Evolutionary conservation across 1,140 invertebrate genomes (phyloP).

Genomic region (Drosophila guanche): DNA sequence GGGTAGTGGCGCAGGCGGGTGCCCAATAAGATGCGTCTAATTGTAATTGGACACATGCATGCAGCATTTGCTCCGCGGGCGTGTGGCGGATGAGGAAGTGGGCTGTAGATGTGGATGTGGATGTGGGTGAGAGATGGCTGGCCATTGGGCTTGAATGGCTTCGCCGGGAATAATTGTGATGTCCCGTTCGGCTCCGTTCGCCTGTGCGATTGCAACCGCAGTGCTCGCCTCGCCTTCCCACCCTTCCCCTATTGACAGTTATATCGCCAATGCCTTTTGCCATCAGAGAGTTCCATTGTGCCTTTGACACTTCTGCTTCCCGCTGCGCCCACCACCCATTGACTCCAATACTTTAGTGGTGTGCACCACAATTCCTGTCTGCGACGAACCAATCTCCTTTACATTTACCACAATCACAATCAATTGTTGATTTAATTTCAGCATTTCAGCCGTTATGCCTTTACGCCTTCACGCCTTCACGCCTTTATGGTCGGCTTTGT

Average conservation of each 20-base stretch:
- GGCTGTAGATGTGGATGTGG: background rate
- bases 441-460: too few species aligned
- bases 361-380: too few species aligned
- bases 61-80: background rate
- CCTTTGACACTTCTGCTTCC: too few species aligned
- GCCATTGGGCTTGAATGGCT: slow-evolving; percentile 34
- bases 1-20: background rate
- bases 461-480: too few species aligned
- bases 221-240: background rate
- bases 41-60: slow-evolving; percentile 55
- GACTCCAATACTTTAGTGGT: too few species aligned
- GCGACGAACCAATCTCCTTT: too few species aligned
- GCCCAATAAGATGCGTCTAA: slow-evolving; percentile 36
- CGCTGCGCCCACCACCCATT: too few species aligned
- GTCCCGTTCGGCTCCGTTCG: background rate
- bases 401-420: too few species aligned
- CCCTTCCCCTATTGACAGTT: too few species aligned
- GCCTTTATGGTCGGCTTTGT: too few species aligned
- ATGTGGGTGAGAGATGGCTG: background rate
- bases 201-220: slow-evolving; percentile 7
- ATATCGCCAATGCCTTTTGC: background rate
- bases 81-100: background rate
- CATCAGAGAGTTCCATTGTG: background rate
- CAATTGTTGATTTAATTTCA: too few species aligned
- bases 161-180: slow-evolving; percentile 30